Evolutionary conservation across 2,888 invertebrate genomes (phyloP), one percentile per base, ranked within the genome.

Genomic region (Chelonus formosanus): DNA sequence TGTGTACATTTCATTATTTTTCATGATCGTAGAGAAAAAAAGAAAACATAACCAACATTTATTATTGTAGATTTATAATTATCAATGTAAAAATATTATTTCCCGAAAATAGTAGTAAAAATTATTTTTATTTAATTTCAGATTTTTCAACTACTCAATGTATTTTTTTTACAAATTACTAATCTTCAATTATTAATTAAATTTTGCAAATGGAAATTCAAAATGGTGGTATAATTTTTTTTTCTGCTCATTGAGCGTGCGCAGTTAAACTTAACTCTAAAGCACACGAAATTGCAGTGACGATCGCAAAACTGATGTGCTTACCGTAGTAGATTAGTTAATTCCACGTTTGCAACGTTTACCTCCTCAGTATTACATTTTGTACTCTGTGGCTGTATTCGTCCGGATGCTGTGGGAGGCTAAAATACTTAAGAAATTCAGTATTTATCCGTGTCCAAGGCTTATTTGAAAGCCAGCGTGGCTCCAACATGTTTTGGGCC

Each of bases 401-500:
- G 53, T 67, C 53, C 67, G 62, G 58, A 63, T 67, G 67, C 62
- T 67, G 62, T 67, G 62, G 57, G 58, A 40, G 62, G 47, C 47
- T 10, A 56, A 53, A 57, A 57, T 62, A 62, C 57, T 67, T 44
- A 43, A 57, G 45, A 52, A 52, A 63, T 62, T 45, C 62, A 58
- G 53, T 58, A 62, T 62, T 57, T 45, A 56, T 47, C 31, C 53
- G 67, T 59, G 59, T 55, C 8, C 56, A 43, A 43, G 58, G 54
- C 40, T 68, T 54, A 54, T 62, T 59, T 59, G 54, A 61, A 48
- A 55, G 53, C 34, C 52, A 40, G 50, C 40, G 67, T 52, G 53
- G 52, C 36, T 57, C 57, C 47, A 52, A 85, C 84, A 93, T 94
- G 94, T 94, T 92, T 89, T 94, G 93, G 93, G 90, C 90, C 83